phyloP scores from a whole-genome alignment of 2,113 vertebrate genomes.

The Fulmarus glacialis region DNA sequence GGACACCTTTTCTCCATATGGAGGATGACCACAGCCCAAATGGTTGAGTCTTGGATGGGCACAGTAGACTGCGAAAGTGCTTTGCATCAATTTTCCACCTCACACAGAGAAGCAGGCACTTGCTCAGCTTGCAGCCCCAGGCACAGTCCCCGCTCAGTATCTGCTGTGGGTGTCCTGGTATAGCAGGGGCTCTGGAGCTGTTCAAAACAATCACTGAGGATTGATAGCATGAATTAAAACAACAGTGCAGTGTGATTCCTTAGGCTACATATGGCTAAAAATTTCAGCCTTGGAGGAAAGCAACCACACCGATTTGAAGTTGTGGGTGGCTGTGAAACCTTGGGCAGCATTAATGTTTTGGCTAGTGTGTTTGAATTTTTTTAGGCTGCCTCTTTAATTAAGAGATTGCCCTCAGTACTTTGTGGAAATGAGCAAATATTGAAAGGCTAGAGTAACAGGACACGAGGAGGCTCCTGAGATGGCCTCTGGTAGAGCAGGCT shows the following conservation, averaged over 20 bases:
- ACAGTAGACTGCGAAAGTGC: not conserved
- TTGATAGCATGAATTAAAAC: not conserved
- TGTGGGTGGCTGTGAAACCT: not conserved
- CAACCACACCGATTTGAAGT: not conserved
- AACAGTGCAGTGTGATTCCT: not conserved
- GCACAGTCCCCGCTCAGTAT: rapidly evolving
- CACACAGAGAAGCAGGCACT: not conserved
- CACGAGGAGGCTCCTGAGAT: not conserved
- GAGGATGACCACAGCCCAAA: not conserved
- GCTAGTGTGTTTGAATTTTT: not conserved
- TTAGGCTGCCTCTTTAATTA: not conserved
- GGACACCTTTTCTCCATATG: not conserved
- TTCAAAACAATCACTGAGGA: not conserved
- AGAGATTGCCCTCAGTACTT: not conserved
- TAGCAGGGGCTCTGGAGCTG: not conserved
- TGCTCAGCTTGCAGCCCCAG: not conserved
- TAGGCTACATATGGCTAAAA: not conserved
- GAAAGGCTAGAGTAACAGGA: not conserved
- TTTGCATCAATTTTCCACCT: not conserved
- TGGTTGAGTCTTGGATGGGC: not conserved
- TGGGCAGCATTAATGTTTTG: not conserved
- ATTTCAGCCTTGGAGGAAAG: not conserved
- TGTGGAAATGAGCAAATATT: not conserved
- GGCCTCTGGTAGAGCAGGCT: not conserved
- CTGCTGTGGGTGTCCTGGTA: not conserved